Percentiles rank a stretch among this genome's conserved stretches.
These are phyloP conservation scores for Xestia xanthographa DNA, from an alignment of 2,888 invertebrate species.

Conservation along the genomic window DNA sequence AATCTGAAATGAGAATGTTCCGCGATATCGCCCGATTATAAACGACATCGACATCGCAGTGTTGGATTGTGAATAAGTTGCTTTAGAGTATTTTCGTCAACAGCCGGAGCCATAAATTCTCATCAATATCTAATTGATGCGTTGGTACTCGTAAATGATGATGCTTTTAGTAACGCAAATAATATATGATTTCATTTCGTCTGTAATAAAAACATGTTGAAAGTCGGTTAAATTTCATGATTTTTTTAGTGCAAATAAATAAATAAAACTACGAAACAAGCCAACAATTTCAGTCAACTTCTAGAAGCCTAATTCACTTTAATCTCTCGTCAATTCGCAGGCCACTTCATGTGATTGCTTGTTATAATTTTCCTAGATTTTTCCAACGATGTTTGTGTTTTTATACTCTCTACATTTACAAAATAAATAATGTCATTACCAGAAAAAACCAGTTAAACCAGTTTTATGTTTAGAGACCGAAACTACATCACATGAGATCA, in stretches of 20 bases:
- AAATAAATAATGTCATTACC: conserved; percentile 7
- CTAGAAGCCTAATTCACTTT: conserved; percentile 17
- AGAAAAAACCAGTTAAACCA: no score
- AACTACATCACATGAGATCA: conserved; percentile 22
- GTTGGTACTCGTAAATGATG: conserved; percentile 22
- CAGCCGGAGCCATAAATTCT: conserved; percentile 1
- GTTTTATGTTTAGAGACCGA: neutral
- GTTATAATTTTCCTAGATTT: conserved; percentile 15
- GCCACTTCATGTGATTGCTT: conserved; percentile 19
- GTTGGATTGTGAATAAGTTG: neutral
- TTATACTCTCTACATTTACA: neutral
- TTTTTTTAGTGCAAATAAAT: no score
- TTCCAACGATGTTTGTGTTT: conserved; percentile 6
- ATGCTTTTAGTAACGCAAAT: conserved; percentile 10
- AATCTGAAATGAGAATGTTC: neutral
- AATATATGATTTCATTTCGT: neutral
- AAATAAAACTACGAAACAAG: neutral
- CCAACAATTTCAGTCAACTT: neutral
- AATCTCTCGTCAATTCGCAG: conserved; percentile 18
- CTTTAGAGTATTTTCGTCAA: conserved; percentile 14
- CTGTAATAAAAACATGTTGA: conserved; percentile 4
- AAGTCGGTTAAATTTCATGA: neutral
- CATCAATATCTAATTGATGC: conserved; percentile 22
- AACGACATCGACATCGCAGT: no score
- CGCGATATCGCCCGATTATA: neutral